Evolutionary conservation across 2,888 invertebrate species (phyloP), one percentile per base, ranked within the genome.

Genomic region (Azorinus chamasolen): DNA sequence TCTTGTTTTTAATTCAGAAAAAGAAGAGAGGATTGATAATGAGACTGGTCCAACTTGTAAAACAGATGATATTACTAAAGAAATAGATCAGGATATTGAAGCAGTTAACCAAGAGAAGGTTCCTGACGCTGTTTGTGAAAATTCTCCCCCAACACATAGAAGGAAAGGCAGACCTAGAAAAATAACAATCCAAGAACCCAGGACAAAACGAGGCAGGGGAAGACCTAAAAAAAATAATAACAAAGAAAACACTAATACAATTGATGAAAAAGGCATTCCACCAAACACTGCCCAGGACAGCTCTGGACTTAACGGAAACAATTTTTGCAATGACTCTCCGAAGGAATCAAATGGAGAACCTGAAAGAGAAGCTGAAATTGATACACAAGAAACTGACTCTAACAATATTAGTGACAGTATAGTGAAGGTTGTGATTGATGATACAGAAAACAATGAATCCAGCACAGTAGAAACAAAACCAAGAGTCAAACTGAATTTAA

Each of bases 111-210:
- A 4, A 10, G 5, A 32, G 32, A 10, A 32, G 10, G 10, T 4
- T 32, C 5, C 32, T 6, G 32, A 32, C 10, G 4, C 32, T 4
- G 32, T 10, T 10, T 12, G 16, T 57, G 41, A n/a, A 0, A 57
- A 18, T 8, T 22, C 20, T 10, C 53, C 16, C 54, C 39, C 20
- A 20, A 78, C 63, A 37, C 58, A 72, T 43, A 63, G 71, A 58
- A 63, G 72, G 37, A 77, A 77, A 68, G 63, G 54, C 39, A 62
- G 24, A 24, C 58, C 61, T 20, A 55, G 72, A 58, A 74, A 74
- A 64, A 37, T 62, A 57, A 55, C 48, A 46, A 43, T 32, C 2
- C 58, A 37, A 24, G 50, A 14, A 55, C 27, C 39, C 46, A 64
- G 43, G 45, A 45, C 37, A 46, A 41, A 62, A 69, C 54, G 64